These are phyloP conservation scores for Pseudobourletiella spinata DNA, from an alignment of 1,140 invertebrate genomes.

Conservation along the genomic window DNA sequence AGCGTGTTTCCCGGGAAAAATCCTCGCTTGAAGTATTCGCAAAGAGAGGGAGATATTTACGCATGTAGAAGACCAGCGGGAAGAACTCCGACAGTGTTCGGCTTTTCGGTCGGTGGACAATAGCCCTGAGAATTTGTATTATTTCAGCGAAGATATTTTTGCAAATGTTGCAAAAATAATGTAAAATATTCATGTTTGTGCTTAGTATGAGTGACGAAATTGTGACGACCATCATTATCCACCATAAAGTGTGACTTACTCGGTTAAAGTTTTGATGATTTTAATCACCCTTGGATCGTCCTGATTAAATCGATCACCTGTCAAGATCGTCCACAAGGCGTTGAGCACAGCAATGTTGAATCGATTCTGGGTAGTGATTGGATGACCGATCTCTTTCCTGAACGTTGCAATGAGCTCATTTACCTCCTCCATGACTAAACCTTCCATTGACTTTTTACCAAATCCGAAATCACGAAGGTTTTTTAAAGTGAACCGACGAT, in stretches of 20 bases:
- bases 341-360: slow-evolving; percentile 23
- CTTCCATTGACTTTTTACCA: slow-evolving; percentile 39
- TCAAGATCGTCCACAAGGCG: slow-evolving; percentile 18
- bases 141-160: too few species aligned
- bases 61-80: background rate
- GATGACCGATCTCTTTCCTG: background rate
- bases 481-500: slow-evolving; percentile 39
- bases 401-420: slow-evolving; percentile 11
- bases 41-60: background rate
- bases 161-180: background rate
- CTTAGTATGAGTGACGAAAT: background rate
- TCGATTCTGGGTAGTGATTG: background rate
- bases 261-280: slow-evolving; percentile 1
- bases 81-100: background rate
- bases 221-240: background rate
- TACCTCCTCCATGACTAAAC: slow-evolving; percentile 38
- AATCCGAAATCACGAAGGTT: slow-evolving; percentile 40
- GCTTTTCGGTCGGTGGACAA: background rate
- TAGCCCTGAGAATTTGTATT: background rate
- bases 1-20: background rate
- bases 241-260: background rate
- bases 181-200: background rate
- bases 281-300: slow-evolving; percentile 8
- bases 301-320: slow-evolving; percentile 4
- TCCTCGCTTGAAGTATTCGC: background rate